Evolutionary conservation across 2,113 vertebrate genomes (phyloP), one percentile per base, ranked within the genome.

Genomic region (Cryptomyrus ogoouensis): DNA sequence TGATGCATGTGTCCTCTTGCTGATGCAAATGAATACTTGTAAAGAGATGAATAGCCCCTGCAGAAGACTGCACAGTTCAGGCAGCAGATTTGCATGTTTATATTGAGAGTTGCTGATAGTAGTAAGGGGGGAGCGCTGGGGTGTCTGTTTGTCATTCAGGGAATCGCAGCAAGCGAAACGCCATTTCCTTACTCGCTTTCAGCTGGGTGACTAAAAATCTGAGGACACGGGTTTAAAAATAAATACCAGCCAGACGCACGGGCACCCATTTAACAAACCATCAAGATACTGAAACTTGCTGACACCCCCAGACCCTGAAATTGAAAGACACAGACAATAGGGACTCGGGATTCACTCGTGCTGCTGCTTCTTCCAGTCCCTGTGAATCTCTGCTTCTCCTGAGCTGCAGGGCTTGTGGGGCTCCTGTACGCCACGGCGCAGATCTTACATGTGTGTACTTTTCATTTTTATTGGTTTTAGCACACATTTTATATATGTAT

Each of bases 161-260:
- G 95, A 96, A 95, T 83, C 96, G 95, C 95, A 96, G 98, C 97
- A 97, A 98, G 98, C 98, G 96, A 97, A 97, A 95, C 93, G 92
- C 94, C 90, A 94, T 97, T 97, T 97, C 96, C 96, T 95, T 89
- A 95, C 94, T 92, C 92, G 94, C 95, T 93, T 92, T 93, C 93
- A 83, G 89, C 83, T 88, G 90, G 91, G 92, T 95, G 92, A 95
- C 94, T 94, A 94, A 93, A 94, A 95, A 93, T 94, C 94, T 93
- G 94, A 93, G 94, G 94, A 94, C 3, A 35, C 42, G 3, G 42
- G 46, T 85, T 86, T 86, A 86, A 50, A 31, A 86, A n/a, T 31
- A 70, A 70, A 70, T 70, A 12, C 62, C n/a, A 31, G n/a, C 62
- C 10, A 31, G 62, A 31, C 3, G 27, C 62, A 70, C 9, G 1